Base-by-base conservation (phyloP, 2,888 invertebrate species). In the Digitonthophagus gazella region DNA sequence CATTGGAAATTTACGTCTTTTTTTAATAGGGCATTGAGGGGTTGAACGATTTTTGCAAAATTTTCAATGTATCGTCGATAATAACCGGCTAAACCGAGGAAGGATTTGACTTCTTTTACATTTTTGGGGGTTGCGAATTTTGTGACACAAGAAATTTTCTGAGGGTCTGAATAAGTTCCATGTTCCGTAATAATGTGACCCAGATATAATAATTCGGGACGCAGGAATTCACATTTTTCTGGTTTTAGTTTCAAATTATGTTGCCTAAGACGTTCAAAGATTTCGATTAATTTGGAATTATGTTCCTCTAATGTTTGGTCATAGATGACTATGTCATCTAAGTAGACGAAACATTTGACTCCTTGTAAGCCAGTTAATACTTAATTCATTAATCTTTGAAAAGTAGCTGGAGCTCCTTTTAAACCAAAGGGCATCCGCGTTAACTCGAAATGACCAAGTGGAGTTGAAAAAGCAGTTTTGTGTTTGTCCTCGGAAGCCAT, bases 321-420 rank as follows among this genome's bases (percentile, higher is more conserved):
- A 67, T 74, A 66, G 58, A 80, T 72, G 0, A 81, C 74, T 79
- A n/a, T n/a, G n/a, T n/a, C n/a, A n/a, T n/a, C n/a, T n/a, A n/a
- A n/a, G n/a, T n/a, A n/a, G n/a, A n/a, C 76, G 15, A 80, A 75
- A 65, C 78, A 76, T 56, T 68, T 66, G 1, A 67, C 71, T 3
- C 74, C 74, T 68, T 74, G 74, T 3, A 79, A 14, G 0, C 77
- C 78, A 1, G 67, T 44, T 14, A 80, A 65, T 0, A 78, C 73
- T 2, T 58, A 67, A 20, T 79, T 75, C 77, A 79, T 79, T 56
- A 77, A 20, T 6, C 75, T 58, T 71, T 77, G 76, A 22, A 79
- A 80, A 0, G 77, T 78, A 0, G 76, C 72, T 1, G 77, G 76
- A 0, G 77, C 75, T 28, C 74, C 74, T 58, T 75, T 77, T 19